Conservation (phyloP, 2,797 vertebrate genomes). For the Alosa sapidissima region DNA sequence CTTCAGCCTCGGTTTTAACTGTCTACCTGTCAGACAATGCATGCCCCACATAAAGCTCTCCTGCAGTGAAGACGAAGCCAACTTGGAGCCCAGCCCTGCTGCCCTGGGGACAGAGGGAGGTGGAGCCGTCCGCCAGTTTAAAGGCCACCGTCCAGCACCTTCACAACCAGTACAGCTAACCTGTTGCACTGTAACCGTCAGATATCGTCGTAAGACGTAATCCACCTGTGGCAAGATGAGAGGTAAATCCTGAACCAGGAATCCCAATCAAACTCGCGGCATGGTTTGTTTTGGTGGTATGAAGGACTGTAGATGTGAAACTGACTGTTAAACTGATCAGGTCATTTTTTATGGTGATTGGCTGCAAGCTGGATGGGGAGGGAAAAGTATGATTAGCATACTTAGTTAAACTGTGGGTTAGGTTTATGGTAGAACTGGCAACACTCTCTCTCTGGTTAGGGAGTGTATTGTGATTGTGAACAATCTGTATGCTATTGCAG, state of each 20-base stretch:
- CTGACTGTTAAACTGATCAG: not conserved
- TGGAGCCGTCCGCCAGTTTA: conserved; percentile 47
- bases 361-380: not conserved
- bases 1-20: not conserved
- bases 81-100: not conserved
- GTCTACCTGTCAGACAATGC: conserved; percentile 23
- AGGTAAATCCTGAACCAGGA: conserved; percentile 63
- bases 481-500: not conserved
- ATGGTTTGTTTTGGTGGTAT: not conserved
- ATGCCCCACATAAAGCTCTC: conserved; percentile 41
- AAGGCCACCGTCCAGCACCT: conserved; percentile 20
- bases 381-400: not conserved
- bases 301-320: not conserved
- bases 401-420: not conserved
- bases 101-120: conserved; percentile 35
- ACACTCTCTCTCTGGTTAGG: not conserved
- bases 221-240: conserved; percentile 60
- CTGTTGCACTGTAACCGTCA: conserved; percentile 30
- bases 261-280: not conserved
- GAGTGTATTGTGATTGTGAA: not conserved
- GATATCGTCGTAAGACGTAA: conserved; percentile 14
- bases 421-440: not conserved
- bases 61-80: conserved; percentile 42
- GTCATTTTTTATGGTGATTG: not conserved
- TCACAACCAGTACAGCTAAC: not conserved